Evolutionary conservation across 1,140 invertebrate species (phyloP), one percentile per base, ranked within the genome.

Genomic region (Phocides pigmalion): DNA sequence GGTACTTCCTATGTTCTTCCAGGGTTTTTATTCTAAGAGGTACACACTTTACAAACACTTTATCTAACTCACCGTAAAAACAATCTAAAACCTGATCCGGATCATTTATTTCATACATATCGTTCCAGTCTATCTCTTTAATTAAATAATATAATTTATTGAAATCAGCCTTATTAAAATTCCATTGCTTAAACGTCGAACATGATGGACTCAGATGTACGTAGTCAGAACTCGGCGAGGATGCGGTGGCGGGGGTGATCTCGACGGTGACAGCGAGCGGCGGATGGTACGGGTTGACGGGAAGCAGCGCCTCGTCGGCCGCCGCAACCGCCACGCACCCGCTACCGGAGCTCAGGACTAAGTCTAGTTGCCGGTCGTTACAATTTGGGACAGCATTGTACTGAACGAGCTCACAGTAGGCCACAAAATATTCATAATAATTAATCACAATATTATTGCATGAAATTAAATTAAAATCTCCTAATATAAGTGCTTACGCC

Each of bases 391-490:
- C n/a, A n/a, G n/a, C n/a, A n/a, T n/a, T n/a, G n/a, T n/a, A n/a
- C n/a, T n/a, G n/a, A n/a, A n/a, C n/a, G n/a, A n/a, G n/a, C n/a
- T n/a, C n/a, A n/a, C n/a, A n/a, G n/a, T n/a, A 1, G 42, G 42
- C 16, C 3, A 20, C 8, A 46, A 46, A 46, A 19, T 46, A 19
- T 19, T 46, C 42, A 19, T 46, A 46, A 46, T 46, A 46, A 46
- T 8, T 46, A 46, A 11, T 8, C 5, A 46, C 17, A 20, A 1
- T 8, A 20, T 19, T 19, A 46, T 15, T 46, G 19, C 42, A 46
- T 6, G 17, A 46, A 46, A 16, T 11, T 19, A 46, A 46, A 46
- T 46, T 46, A 19, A 46, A 46, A 8, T 46, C 42, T 15, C 42
- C 42, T 19, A 46, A 19, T 19, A 46, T 46, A 8, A 46, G 2